A percentile compares a stretch with the other conserved stretches of the same genome.
These are phyloP conservation scores for Stomatorhinus ivindoensis DNA, from an alignment of 2,113 vertebrate genomes.

Conservation along the genomic window DNA sequence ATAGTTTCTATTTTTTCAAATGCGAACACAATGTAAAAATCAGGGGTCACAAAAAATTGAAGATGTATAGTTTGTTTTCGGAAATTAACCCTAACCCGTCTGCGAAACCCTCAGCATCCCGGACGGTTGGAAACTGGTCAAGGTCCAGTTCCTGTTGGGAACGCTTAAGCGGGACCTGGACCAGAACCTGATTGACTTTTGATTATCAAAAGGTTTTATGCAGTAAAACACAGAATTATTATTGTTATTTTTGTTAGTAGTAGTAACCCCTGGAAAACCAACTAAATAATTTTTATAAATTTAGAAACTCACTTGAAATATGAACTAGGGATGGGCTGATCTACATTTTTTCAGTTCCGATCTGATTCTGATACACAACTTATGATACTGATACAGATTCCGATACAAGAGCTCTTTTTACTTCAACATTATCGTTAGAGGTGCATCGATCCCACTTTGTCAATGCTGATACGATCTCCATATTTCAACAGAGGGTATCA, in stretches of 20 bases:
- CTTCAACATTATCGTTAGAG: no score
- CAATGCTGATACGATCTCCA: no score
- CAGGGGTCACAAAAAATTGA: neutral
- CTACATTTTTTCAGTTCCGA: no score
- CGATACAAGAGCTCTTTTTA: no score
- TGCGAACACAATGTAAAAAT: neutral
- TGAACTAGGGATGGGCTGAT: neutral
- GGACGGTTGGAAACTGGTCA: neutral
- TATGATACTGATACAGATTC: no score
- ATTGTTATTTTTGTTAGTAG: neutral
- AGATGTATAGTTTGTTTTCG: neutral
- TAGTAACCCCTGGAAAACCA: neutral
- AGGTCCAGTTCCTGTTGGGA: neutral
- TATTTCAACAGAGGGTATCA: no score
- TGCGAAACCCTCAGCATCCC: neutral
- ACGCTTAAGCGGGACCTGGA: neutral
- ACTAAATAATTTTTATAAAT: neutral
- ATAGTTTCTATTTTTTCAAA: neutral
- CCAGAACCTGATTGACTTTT: neutral
- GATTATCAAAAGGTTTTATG: neutral
- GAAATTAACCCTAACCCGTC: neutral
- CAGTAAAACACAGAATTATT: neutral
- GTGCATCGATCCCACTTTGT: no score
- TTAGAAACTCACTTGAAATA: neutral
- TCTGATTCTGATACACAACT: no score